These are phyloP conservation scores for Acanthococcus lagerstroemiae DNA, from an alignment of 2,888 invertebrate genomes.

Conservation along the genomic window DNA sequence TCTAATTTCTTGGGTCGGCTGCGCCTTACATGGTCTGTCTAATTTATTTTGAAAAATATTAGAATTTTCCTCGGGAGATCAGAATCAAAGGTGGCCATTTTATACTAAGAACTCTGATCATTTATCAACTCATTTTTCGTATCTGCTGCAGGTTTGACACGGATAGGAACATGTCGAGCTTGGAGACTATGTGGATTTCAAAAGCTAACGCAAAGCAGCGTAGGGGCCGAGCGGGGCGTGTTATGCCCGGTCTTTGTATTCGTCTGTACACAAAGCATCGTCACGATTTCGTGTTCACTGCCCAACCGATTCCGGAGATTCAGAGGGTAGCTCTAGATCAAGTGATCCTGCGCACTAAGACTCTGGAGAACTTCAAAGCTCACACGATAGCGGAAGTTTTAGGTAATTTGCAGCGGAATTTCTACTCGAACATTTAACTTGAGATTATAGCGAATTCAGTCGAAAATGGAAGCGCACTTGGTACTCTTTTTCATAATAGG, in stretches of 20 bases:
- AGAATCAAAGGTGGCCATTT: too few relatives aligned
- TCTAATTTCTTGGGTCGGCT: too few relatives aligned
- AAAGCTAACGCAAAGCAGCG: conserved; percentile 82
- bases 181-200: conserved; percentile 83
- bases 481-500: neutral
- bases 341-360: conserved; percentile 62
- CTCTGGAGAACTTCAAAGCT: conserved; percentile 49
- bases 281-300: conserved; percentile 51
- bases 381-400: conserved; percentile 47
- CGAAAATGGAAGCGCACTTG: too few relatives aligned
- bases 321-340: conserved; percentile 81
- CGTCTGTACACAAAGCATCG: conserved; percentile 71
- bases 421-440: too few relatives aligned
- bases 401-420: too few relatives aligned
- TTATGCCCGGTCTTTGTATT: conserved; percentile 75
- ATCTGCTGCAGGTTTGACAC: conserved; percentile 54
- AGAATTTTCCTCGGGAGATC: too few relatives aligned
- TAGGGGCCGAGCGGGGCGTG: conserved; percentile 81
- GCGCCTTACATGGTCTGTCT: too few relatives aligned
- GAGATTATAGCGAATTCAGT: too few relatives aligned
- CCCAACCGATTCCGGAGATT: conserved; percentile 61
- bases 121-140: conserved; percentile 39
- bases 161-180: conserved; percentile 74
- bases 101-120: too few relatives aligned
- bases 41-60: too few relatives aligned